Conservation (phyloP, 1,140 invertebrate genomes). For the Drosophila parvula region DNA sequence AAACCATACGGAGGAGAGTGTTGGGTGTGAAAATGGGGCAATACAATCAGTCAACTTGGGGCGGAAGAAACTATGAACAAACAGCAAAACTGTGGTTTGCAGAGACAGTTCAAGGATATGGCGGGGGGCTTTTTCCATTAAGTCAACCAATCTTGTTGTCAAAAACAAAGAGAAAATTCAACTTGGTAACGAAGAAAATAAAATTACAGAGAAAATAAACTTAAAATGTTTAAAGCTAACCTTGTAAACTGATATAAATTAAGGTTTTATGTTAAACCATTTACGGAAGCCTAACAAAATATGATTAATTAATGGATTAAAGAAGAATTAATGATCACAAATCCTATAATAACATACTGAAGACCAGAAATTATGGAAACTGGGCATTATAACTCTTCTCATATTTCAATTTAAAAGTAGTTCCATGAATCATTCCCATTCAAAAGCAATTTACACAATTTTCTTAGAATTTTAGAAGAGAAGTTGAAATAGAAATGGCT, state of each 20-base stretch:
- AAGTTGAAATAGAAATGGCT: constrained; percentile 13
- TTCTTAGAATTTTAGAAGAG: constrained; percentile 20
- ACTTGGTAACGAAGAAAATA: not conserved
- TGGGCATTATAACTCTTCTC: not conserved
- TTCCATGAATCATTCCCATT: constrained; percentile 23
- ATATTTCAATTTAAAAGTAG: not conserved
- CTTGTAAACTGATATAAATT: not conserved
- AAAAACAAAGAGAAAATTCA: not conserved
- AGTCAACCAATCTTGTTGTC: not conserved
- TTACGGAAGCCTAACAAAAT: not conserved
- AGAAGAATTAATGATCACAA: not conserved
- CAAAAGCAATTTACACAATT: constrained; percentile 23
- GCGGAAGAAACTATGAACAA: not conserved
- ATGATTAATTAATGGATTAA: not conserved
- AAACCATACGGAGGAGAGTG: constrained; percentile 8
- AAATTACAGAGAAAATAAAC: not conserved
- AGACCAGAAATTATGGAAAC: not conserved
- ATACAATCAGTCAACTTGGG: constrained; percentile 27
- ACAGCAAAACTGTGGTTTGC: not conserved
- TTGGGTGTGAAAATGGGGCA: constrained; percentile 7
- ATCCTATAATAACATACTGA: no score
- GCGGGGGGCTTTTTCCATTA: not conserved
- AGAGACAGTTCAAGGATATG: constrained; percentile 2
- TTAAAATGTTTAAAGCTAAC: not conserved
- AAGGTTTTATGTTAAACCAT: not conserved